phyloP scores from a whole-genome alignment of 2,113 vertebrate genomes.

The Scomber scombrus region DNA sequence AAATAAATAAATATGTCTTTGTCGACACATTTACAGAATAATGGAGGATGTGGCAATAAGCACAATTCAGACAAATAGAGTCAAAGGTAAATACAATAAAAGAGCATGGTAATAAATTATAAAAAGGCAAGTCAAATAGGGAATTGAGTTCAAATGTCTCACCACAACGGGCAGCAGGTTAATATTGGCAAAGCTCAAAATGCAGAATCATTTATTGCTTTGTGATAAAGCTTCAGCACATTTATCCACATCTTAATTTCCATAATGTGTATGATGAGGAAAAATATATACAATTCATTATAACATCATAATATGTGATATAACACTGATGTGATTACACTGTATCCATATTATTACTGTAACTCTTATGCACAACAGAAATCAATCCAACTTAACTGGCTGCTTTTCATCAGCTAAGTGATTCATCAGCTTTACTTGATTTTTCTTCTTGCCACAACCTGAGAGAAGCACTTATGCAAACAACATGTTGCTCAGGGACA shows the following conservation, averaged over 20 bases:
- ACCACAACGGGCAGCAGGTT: neutral
- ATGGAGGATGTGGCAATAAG: no score
- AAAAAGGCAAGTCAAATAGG: neutral
- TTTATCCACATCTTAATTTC: neutral
- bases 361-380: conserved; percentile 4
- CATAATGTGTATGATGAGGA: neutral
- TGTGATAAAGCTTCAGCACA: neutral
- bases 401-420: neutral
- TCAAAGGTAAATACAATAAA: neutral
- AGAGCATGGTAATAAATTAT: neutral
- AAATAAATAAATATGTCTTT: conserved; percentile 3
- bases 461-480: neutral
- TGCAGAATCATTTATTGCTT: neutral
- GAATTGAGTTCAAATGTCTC: neutral
- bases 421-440: neutral
- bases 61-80: neutral
- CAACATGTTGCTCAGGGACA: conserved; percentile 20
- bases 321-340: neutral
- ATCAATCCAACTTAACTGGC: neutral
- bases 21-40: neutral
- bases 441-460: neutral
- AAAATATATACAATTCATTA: neutral
- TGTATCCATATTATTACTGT: neutral
- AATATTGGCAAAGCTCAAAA: neutral
- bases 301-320: neutral